phyloP scores from a whole-genome alignment of 2,797 vertebrate genomes.

The Heliangelus exortis region DNA sequence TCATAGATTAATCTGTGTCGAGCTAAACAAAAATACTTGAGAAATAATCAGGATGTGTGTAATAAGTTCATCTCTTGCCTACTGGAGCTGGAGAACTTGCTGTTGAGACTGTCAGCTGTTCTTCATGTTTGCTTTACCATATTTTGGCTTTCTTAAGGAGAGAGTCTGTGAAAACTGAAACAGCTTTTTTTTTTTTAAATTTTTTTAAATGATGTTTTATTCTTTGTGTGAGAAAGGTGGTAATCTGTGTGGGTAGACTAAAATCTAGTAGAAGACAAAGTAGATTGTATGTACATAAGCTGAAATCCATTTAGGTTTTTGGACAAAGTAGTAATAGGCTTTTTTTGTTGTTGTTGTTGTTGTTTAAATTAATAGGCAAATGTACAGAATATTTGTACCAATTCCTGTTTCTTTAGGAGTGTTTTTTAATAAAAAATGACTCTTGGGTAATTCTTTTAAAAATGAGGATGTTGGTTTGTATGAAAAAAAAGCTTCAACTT shows the following conservation, averaged over 20 bases:
- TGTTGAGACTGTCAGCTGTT: not conserved
- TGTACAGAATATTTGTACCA: not conserved
- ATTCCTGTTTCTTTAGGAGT: not conserved
- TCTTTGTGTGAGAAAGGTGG: not conserved
- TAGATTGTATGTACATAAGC: not conserved
- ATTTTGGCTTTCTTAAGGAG: not conserved
- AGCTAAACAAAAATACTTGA: not conserved
- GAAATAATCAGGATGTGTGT: not conserved
- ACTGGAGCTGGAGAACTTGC: not conserved
- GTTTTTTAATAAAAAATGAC: not conserved
- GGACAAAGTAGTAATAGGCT: not conserved
- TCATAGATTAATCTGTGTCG: not conserved
- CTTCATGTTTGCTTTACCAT: not conserved
- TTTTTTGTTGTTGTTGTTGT: not conserved
- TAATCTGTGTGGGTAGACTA: not conserved
- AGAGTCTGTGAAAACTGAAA: not conserved
- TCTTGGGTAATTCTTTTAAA: not conserved
- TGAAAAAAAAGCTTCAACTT: not conserved
- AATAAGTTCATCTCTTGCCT: not conserved
- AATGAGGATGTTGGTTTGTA: constrained; percentile 3
- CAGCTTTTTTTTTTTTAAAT: not conserved
- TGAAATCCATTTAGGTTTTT: not conserved
- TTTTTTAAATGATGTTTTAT: no score
- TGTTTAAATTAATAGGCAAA: not conserved
- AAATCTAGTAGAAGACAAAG: not conserved